Base-by-base conservation (phyloP, 37 sponge, comb jelly and placozoan species). In the Hormiphora californensis region DNA sequence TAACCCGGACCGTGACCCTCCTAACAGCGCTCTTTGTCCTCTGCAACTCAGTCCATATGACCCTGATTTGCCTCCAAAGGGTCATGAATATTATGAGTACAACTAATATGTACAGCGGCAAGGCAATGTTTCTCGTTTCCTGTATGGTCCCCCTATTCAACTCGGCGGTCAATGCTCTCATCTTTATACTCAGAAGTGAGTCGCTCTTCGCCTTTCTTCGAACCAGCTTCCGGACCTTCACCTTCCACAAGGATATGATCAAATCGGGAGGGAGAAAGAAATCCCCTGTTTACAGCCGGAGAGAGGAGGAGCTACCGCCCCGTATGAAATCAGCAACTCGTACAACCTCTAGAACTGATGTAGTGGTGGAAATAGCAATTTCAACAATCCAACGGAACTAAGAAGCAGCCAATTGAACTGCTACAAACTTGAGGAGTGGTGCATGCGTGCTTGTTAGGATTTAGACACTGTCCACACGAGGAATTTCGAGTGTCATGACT, bases 71-170 rank as follows among this genome's bases (percentile, higher is more conserved):
- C 46, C 32, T 73, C n/a, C 81, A 73, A 46, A 27, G 46, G 4
- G 21, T 43, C 81, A 43, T 73, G 4, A 73, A 73, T 28, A 8
- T n/a, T 33, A 22, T 32, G 0, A 11, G 44, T 1, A 28, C 46
- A 7, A 36, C 81, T 40, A 1, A 11, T 23, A 41, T n/a, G 27
- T 73, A 46, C 46, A 43, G 43, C 23, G 81, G 81, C 81, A 73
- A 73, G 35, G 81, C 81, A 15, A 46, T 46, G 7, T n/a, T 46
- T 40, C 39, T 73, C 4, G 81, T n/a, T 11, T 73, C 43, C 81
- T 73, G 81, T 19, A 8, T 73, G 0, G 81, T 73, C n/a, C 81
- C 81, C 25, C 81, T 73, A 22, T n/a, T 73, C 46, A 73, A 73
- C 38, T 33, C 81, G 1, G 81, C 81, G 0, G 17, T 73, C 23